Percentiles rank a stretch among this genome's conserved stretches.
These are phyloP conservation scores for Ceriagrion tenellum DNA, from an alignment of 2,888 invertebrate genomes.

Conservation along the genomic window DNA sequence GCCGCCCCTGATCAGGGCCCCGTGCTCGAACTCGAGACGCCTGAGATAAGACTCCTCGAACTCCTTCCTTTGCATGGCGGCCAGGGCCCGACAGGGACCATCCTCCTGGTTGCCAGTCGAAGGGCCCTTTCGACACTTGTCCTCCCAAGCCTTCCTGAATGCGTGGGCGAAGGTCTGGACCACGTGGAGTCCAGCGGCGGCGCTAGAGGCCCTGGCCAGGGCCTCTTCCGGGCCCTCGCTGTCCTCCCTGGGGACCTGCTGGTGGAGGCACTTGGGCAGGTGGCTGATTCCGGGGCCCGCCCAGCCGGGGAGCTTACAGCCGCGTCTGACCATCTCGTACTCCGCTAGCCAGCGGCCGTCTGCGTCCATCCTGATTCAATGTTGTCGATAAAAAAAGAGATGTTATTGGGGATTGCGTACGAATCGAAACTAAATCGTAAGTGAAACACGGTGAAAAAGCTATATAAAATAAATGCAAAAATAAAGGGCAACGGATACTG, in stretches of 20 bases:
- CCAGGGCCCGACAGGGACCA: constrained; percentile 72
- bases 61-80: constrained; percentile 72
- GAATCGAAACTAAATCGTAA: no score
- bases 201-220: constrained; percentile 69
- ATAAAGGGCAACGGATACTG: no score
- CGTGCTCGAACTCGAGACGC: constrained; percentile 71
- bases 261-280: constrained; percentile 58
- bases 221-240: constrained; percentile 35
- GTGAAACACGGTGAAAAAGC: no score
- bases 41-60: constrained; percentile 72
- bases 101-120: constrained; percentile 46
- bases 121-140: constrained; percentile 71
- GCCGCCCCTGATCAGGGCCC: constrained; percentile 50
- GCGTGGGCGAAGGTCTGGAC: constrained; percentile 74
- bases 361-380: neutral
- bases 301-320: constrained; percentile 63
- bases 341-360: constrained; percentile 70
- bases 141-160: constrained; percentile 74
- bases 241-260: neutral
- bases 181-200: constrained; percentile 73
- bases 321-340: constrained; percentile 59
- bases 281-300: constrained; percentile 64
- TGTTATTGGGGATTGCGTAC: no score
- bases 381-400: no score
- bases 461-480: no score